Conservation (phyloP, 2,113 vertebrate genomes). For the Castor canadensis region DNA sequence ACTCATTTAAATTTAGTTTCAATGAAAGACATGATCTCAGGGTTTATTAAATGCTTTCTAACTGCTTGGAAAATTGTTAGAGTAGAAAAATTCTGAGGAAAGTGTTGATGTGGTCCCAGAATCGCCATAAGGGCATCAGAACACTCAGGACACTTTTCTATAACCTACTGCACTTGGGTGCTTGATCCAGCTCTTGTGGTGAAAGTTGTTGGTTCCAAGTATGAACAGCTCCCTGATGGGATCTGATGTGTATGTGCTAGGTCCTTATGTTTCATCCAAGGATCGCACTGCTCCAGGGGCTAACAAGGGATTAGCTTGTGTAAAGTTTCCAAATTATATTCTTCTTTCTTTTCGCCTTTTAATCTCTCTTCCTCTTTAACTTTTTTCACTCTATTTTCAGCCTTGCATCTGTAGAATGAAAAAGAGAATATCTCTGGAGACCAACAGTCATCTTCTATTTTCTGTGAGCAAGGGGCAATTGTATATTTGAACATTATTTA, state of each 20-base stretch:
- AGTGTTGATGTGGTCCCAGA: not conserved
- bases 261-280: not conserved
- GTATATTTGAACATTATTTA: not conserved
- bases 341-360: not conserved
- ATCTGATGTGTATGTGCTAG: not conserved
- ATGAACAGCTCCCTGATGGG: not conserved
- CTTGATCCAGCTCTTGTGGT: not conserved
- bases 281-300: not conserved
- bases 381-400: constrained; percentile 21
- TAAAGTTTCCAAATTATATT: not conserved
- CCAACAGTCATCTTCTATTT: not conserved
- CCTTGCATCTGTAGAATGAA: not conserved
- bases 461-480: not conserved
- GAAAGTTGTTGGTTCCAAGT: not conserved
- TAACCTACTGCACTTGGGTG: not conserved
- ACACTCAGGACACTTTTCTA: not conserved
- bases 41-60: not conserved
- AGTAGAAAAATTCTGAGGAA: not conserved
- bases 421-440: not conserved
- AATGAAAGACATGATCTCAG: not conserved
- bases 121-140: not conserved
- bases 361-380: not conserved
- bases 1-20: not conserved
- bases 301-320: not conserved
- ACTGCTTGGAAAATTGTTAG: not conserved